Conservation (phyloP, 2,888 invertebrate genomes). For the Vesta saturnalis region DNA sequence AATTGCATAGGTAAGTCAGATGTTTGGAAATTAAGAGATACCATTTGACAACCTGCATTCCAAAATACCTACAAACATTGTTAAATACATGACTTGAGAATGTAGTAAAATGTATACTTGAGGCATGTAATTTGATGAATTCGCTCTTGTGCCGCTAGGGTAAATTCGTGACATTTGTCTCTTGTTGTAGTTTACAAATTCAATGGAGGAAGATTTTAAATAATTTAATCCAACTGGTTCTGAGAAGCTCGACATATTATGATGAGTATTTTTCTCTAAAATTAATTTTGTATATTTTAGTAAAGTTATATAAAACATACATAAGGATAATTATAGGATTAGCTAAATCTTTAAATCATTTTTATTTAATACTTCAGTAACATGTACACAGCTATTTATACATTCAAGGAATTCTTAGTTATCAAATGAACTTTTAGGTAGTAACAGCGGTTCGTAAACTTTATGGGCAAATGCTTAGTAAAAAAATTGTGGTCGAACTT, state of each 20-base stretch:
- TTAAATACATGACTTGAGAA: not conserved
- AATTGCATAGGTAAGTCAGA: conserved; percentile 99
- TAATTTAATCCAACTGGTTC: conserved; percentile 97
- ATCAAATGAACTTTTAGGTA: no score
- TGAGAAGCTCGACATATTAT: conserved; percentile 99
- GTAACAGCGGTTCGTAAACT: no score
- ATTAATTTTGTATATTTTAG: no score
- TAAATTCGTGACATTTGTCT: conserved; percentile 99
- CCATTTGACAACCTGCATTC: conserved; percentile 99
- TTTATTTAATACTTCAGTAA: no score
- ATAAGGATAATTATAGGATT: no score
- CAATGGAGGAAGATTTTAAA: conserved; percentile 94
- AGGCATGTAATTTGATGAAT: conserved; percentile 99
- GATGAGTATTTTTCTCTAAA: conserved; percentile 91
- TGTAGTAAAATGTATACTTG: conserved; percentile 70
- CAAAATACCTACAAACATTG: conserved; percentile 86
- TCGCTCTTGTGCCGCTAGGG: conserved; percentile 97
- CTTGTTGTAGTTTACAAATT: conserved; percentile 99
- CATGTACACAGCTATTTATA: no score
- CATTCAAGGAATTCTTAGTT: no score
- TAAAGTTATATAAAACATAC: no score
- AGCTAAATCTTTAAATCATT: no score
- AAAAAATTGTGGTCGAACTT: no score
- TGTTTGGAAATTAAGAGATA: conserved; percentile 99
- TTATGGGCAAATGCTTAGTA: no score